Evolutionary conservation across 2,888 invertebrate species (phyloP).

Genomic region (Aphidoletes aphidimyza): DNA sequence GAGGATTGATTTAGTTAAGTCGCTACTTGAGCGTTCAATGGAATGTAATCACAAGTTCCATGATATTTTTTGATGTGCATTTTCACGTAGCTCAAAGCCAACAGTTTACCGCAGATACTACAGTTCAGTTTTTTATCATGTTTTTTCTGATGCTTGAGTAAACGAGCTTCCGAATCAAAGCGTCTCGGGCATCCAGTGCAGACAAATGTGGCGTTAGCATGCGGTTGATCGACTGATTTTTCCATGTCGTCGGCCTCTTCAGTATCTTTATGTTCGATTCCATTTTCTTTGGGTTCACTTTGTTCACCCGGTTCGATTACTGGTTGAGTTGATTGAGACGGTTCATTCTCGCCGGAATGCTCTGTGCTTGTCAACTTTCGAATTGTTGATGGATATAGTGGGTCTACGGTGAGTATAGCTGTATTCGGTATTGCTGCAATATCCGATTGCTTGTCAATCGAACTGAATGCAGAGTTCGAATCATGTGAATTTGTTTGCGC

Average conservation of each 20-base stretch:
- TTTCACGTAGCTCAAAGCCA: background rate
- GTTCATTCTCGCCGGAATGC: background rate
- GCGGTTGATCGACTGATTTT: background rate
- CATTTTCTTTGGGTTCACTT: background rate
- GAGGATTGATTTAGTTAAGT: too few species aligned
- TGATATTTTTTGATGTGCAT: background rate
- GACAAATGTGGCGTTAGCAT: too few species aligned
- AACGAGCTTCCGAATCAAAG: background rate
- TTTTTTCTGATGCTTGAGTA: background rate
- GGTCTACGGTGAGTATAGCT: background rate
- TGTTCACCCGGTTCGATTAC: background rate
- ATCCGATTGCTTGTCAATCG: background rate
- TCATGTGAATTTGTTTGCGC: background rate
- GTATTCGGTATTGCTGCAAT: background rate
- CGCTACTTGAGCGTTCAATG: too few species aligned
- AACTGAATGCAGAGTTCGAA: background rate
- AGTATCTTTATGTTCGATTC: background rate
- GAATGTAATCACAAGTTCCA: too few species aligned
- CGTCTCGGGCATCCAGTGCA: background rate
- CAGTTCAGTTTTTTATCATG: background rate
- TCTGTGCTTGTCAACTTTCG: background rate
- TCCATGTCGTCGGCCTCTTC: too few species aligned
- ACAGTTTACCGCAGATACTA: background rate
- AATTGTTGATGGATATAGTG: background rate
- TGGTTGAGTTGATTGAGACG: constrained; percentile 2